These are phyloP conservation scores for Mycetomoellerius zeteki DNA, from an alignment of 1,140 invertebrate species.

Conservation along the genomic window DNA sequence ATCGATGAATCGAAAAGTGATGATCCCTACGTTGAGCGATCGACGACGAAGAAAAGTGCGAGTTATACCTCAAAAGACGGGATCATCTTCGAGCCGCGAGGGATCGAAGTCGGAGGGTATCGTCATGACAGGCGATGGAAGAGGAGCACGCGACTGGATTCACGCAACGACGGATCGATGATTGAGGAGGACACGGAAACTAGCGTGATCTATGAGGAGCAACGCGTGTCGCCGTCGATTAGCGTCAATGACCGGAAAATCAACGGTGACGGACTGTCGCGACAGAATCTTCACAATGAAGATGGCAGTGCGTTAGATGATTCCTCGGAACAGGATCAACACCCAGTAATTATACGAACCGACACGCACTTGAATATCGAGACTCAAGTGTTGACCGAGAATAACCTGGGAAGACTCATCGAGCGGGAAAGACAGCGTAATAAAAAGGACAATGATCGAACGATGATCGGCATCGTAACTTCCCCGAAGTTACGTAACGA, in stretches of 20 bases:
- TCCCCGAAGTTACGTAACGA: constrained; percentile 32
- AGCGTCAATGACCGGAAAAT: constrained; percentile 22
- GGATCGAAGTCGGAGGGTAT: too few species aligned
- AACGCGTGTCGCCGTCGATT: constrained; percentile 30
- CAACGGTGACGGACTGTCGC: neutral
- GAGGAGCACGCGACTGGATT: constrained; percentile 2
- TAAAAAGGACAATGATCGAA: neutral
- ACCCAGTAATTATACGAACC: constrained; percentile 21
- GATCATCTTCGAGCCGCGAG: neutral
- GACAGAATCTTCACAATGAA: neutral
- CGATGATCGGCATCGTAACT: neutral
- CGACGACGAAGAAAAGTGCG: neutral
- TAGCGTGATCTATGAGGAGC: constrained; percentile 11
- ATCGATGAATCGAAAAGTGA: neutral
- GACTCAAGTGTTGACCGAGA: neutral
- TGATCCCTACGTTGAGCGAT: neutral
- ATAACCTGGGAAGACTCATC: neutral
- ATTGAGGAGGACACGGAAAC: neutral
- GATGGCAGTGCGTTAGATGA: neutral
- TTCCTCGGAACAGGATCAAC: constrained; percentile 21
- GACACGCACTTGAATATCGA: neutral
- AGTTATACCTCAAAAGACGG: neutral
- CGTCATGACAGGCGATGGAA: constrained; percentile 37
- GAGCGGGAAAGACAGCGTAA: neutral
- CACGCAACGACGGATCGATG: constrained; percentile 42